Evolutionary conservation across 2,113 vertebrate genomes (phyloP), one percentile per base, ranked within the genome.

Genomic region (Ophthalmolycus amberensis): DNA sequence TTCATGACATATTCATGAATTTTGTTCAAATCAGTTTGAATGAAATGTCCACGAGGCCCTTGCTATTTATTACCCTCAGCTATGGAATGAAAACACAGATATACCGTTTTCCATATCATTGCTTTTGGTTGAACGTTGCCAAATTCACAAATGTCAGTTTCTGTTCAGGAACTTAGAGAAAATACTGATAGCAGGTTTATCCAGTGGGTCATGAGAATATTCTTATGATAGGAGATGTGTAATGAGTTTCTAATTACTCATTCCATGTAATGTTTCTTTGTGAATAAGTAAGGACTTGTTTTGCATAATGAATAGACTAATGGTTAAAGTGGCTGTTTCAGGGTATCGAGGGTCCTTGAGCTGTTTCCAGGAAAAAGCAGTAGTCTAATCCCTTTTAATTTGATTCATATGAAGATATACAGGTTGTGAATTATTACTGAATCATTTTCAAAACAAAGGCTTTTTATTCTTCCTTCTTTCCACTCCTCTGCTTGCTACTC

Each of bases 231-330:
- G 11, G 29, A 84, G 80, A 84, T 46, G 71, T 82, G 27, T 83
- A 81, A 85, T 81, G 46, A 71, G 58, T 68, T 50, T 80, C 60
- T 58, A 22, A 83, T 89, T 74, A 85, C 60, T 80, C 22, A 77
- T 78, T 80, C 50, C 1, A 5, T 85, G 75, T 79, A 71, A 78
- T 76, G 58, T 71, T 80, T 88, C 48, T 54, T 46, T 44, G 27
- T 79, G 74, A 82, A 80, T 82, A 77, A 76, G 59, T 54, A 59
- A 74, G n/a, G 37, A 66, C 56, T 52, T 83, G 66, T 34, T 85
- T 72, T 88, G 77, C 88, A 89, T 86, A 63, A 88, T 84, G 29
- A 71, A 73, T 79, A 74, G 78, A 85, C 74, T 85, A 84, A 87
- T 56, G 63, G 69, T 74, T 81, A 34, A n/a, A 67, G 4, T 82